Evolutionary conservation across 2,888 invertebrate genomes (phyloP).

Genomic region (Geotrupes spiniger): DNA sequence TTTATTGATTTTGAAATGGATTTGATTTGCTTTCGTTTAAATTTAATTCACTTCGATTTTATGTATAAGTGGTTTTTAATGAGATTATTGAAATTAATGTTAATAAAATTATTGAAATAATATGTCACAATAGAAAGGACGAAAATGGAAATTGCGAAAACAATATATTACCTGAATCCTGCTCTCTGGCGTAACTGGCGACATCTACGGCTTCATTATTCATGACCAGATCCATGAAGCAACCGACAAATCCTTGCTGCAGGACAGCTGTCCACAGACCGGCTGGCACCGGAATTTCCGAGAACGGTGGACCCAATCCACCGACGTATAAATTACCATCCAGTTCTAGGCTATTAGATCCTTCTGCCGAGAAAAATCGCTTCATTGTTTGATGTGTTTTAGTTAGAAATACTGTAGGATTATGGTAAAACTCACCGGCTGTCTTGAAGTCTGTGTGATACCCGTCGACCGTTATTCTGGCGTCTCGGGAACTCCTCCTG

Average conservation of each 20-base stretch:
- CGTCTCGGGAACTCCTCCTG: constrained; percentile 77
- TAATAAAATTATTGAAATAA: no score
- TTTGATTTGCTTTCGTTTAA: no score
- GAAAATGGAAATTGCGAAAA: no score
- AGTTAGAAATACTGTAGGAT: no score
- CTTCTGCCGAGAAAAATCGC: constrained; percentile 54
- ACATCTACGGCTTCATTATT: constrained; percentile 88
- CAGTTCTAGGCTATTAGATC: constrained; percentile 82
- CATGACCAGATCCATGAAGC: constrained; percentile 83
- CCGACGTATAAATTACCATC: constrained; percentile 88
- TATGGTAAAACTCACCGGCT: constrained; percentile 57
- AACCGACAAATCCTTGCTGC: constrained; percentile 90
- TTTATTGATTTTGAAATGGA: no score
- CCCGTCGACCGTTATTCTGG: constrained; percentile 85
- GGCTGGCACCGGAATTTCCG: constrained; percentile 73
- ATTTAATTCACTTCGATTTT: no score
- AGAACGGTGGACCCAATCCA: constrained; percentile 79
- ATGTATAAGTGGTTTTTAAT: no score
- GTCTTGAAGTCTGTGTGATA: constrained; percentile 86
- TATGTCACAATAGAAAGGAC: no score
- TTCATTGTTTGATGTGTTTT: background rate
- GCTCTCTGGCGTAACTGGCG: constrained; percentile 82
- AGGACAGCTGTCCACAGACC: constrained; percentile 89
- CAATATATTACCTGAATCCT: constrained; percentile 72
- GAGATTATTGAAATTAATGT: no score